Evolutionary conservation across 2,888 invertebrate genomes (phyloP), one percentile per base, ranked within the genome.

Genomic region (Silvanus unidentatus): DNA sequence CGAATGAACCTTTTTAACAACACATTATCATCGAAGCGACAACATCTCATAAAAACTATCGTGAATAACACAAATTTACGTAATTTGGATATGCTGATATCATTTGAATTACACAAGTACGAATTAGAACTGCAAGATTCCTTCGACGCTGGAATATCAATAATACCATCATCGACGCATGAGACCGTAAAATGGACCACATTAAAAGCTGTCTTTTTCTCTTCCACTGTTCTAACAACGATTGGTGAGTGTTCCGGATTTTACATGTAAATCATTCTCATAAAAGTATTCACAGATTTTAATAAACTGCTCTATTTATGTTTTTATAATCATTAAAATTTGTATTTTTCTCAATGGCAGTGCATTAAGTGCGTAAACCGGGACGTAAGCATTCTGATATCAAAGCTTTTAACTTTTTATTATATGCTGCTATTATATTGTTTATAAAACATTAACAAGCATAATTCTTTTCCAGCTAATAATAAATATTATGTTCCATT

Each of bases 191-290:
- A 83, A 63, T 91, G 91, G 91, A 88, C 84, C 58, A 80, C 84
- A 59, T 71, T 88, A 38, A 88, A 89, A 70, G 86, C 90, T 2
- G 85, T 91, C 34, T 92, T 92, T 73, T 92, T 92, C 68, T 88
- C 91, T 10, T 90, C 91, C 16, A 92, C 92, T 41, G 89, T 93
- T 58, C 80, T 92, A 65, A 92, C 92, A 44, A 93, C 92, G 43
- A 92, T 93, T 72, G 92, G 91, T 89, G 75, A 69, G 58, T 42
- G 16, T 32, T 32, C 8, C n/a, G n/a, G n/a, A n/a, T n/a, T n/a
- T n/a, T n/a, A n/a, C n/a, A n/a, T n/a, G n/a, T n/a, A n/a, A n/a
- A n/a, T n/a, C n/a, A n/a, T n/a, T 22, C 8, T 8, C 3, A 22
- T 5, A 22, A 22, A 22, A 22, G 4, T 22, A 8, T 22, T 3